phyloP scores from a whole-genome alignment of 2,888 invertebrate species.

The Xestia ashworthii region DNA sequence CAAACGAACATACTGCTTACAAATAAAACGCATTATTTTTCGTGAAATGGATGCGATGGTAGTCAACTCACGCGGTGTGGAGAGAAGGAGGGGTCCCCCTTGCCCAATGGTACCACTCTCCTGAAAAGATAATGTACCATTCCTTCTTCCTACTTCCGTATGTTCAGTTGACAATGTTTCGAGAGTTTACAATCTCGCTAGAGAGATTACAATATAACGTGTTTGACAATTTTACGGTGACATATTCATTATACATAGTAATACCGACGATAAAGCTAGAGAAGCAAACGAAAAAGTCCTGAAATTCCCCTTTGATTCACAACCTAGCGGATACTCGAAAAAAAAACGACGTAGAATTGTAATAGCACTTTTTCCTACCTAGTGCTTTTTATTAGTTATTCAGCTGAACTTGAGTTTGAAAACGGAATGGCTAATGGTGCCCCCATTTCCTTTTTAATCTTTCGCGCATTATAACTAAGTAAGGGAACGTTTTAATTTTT shows the following conservation, averaged over 20 bases:
- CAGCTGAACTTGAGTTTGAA: conserved; percentile 10
- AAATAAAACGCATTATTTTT: no score
- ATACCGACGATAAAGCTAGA: neutral
- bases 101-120: no score
- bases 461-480: neutral
- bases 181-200: no score
- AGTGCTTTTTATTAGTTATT: conserved; percentile 38
- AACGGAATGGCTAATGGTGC: conserved; percentile 46
- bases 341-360: conserved; percentile 1
- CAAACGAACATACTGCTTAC: no score
- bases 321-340: conserved; percentile 17
- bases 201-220: no score
- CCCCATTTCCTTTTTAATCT: conserved; percentile 27
- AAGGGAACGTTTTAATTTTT: neutral
- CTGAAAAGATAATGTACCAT: no score
- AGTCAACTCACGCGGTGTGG: no score
- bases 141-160: no score
- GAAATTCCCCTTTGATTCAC: conserved; percentile 13
- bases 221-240: no score
- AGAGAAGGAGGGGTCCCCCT: no score
- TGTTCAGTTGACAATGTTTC: no score
- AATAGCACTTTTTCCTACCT: conserved; percentile 27
- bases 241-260: neutral
- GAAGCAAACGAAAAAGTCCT: neutral
- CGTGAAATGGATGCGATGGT: no score